A percentile compares a stretch with the other conserved stretches of the same genome.
Evolutionary conservation across 2,113 vertebrate species (phyloP).

Genomic region (Turnix velox): DNA sequence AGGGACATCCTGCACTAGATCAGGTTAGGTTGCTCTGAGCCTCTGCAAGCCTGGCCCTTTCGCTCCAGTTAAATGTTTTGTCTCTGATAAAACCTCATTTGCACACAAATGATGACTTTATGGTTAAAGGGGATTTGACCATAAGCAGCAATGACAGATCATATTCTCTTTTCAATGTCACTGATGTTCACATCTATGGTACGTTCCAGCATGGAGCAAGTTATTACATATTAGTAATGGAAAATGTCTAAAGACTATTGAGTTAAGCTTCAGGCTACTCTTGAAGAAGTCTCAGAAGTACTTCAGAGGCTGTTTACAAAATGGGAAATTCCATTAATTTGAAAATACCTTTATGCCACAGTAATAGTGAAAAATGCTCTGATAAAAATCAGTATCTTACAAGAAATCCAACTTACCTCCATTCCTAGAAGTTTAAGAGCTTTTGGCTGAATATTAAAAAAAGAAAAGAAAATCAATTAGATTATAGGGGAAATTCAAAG

Average conservation of each 20-base stretch:
- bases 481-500: not conserved
- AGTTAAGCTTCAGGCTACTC: not conserved
- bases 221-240: not conserved
- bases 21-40: no score
- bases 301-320: not conserved
- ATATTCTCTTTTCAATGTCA: not conserved
- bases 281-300: not conserved
- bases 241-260: not conserved
- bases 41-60: not conserved
- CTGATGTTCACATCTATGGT: not conserved
- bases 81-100: not conserved
- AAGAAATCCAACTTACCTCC: slow-evolving; percentile 81
- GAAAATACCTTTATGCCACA: not conserved
- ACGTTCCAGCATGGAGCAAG: not conserved
- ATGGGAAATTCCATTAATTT: not conserved
- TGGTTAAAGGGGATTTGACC: not conserved
- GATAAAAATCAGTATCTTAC: not conserved
- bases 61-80: not conserved
- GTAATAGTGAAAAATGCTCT: not conserved
- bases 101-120: not conserved
- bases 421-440: slow-evolving; percentile 96
- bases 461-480: not conserved
- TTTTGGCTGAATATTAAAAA: slow-evolving; percentile 83
- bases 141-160: not conserved
- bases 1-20: no score